Evolutionary conservation across 2,797 vertebrate species (phyloP).

Genomic region (Nannoperca australis): DNA sequence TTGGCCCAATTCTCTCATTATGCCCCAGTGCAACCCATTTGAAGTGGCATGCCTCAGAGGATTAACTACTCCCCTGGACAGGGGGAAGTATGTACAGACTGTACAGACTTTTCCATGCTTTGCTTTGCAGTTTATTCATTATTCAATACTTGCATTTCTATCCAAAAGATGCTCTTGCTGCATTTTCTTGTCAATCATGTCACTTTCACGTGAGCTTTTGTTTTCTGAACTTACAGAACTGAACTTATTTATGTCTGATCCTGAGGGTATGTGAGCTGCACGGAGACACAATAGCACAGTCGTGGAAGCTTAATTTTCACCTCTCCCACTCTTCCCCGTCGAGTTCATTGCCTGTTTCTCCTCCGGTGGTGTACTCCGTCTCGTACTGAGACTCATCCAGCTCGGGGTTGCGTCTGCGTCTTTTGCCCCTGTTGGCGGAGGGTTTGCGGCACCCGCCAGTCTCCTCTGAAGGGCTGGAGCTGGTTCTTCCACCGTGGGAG

Average conservation of each 20-base stretch:
- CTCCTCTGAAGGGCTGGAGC: constrained; percentile 86
- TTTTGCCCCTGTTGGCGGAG: constrained; percentile 82
- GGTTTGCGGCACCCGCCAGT: constrained; percentile 76
- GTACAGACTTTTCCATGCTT: constrained; percentile 12
- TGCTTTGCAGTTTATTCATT: not conserved
- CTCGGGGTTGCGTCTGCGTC: constrained; percentile 85
- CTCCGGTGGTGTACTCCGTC: constrained; percentile 92
- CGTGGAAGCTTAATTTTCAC: constrained; percentile 59
- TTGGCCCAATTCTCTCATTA: constrained; percentile 78
- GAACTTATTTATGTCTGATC: constrained; percentile 29
- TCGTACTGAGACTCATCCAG: constrained; percentile 91
- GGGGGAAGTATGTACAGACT: constrained; percentile 17
- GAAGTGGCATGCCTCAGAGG: constrained; percentile 73
- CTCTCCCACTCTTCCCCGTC: constrained; percentile 85
- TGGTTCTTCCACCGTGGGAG: constrained; percentile 72
- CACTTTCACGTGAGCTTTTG: constrained; percentile 18
- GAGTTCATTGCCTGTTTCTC: constrained; percentile 88
- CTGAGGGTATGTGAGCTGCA: constrained; percentile 33
- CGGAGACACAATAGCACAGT: not conserved
- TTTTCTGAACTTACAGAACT: constrained; percentile 40
- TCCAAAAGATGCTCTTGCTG: constrained; percentile 1
- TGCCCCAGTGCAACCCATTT: constrained; percentile 56
- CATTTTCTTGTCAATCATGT: constrained; percentile 9
- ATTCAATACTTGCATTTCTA: not conserved
- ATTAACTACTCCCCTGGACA: constrained; percentile 72